Percentiles rank a stretch among this genome's conserved stretches.
These are phyloP conservation scores for Vidua macroura DNA, from an alignment of 2,113 vertebrate genomes.

Conservation along the genomic window DNA sequence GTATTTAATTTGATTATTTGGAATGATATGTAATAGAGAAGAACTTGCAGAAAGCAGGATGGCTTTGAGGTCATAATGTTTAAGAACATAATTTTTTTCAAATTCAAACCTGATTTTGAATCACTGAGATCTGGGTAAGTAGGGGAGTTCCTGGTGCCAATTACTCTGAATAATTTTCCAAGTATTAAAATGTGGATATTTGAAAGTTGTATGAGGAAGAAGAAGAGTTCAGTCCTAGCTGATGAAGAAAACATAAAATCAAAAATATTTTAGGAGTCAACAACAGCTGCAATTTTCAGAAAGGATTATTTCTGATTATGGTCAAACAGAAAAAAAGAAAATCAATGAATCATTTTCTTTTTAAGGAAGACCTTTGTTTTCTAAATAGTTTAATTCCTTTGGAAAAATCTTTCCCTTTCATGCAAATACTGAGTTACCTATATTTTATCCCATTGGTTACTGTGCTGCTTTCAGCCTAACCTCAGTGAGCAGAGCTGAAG, in stretches of 20 bases:
- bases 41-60: background rate
- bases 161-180: background rate
- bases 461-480: background rate
- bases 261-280: background rate
- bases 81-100: background rate
- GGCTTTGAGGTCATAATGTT: background rate
- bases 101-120: background rate
- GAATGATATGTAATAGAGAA: background rate
- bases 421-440: background rate
- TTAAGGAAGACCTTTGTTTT: background rate
- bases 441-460: background rate
- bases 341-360: background rate
- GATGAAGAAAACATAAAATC: background rate
- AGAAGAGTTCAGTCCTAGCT: background rate
- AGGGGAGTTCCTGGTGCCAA: background rate
- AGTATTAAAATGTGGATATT: background rate
- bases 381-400: background rate
- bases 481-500: background rate
- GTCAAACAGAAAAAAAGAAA: background rate
- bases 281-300: background rate
- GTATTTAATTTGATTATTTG: background rate
- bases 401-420: background rate
- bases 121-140: background rate
- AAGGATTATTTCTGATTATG: background rate
- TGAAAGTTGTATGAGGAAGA: background rate